Conservation (phyloP, 2,797 vertebrate genomes). For the Poliocrania exsul region DNA sequence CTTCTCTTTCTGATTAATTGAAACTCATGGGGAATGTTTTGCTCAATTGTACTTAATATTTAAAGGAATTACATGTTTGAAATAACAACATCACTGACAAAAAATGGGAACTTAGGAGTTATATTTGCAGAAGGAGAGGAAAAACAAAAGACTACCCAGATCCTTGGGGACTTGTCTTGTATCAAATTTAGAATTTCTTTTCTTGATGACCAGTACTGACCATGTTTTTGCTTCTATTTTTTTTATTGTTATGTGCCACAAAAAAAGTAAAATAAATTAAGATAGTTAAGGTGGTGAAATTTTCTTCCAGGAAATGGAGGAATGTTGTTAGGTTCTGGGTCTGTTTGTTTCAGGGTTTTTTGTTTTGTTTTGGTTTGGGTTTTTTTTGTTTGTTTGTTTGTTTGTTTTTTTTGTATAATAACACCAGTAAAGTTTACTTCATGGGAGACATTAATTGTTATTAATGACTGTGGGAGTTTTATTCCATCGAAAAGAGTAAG, state of each 20-base stretch:
- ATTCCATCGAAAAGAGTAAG: neutral
- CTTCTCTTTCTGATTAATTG: neutral
- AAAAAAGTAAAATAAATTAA: neutral
- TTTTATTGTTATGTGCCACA: neutral
- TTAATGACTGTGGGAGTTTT: neutral
- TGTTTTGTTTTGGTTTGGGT: no score
- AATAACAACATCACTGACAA: neutral
- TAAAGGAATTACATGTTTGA: neutral
- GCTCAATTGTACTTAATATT: neutral
- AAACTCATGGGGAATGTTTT: neutral
- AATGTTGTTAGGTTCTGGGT: neutral
- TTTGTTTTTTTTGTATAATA: neutral
- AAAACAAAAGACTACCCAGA: neutral
- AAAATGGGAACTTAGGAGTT: neutral
- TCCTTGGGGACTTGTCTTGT: neutral
- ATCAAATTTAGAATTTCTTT: neutral
- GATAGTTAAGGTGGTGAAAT: neutral
- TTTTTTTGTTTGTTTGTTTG: neutral
- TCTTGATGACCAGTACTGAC: neutral
- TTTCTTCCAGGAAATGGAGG: neutral
- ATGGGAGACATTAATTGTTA: neutral
- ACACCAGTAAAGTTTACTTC: neutral
- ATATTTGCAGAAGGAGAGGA: neutral
- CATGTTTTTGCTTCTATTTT: neutral
- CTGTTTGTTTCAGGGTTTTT: neutral